Evolutionary conservation across 1,140 invertebrate species (phyloP).

Genomic region (Diachasma alloeum): DNA sequence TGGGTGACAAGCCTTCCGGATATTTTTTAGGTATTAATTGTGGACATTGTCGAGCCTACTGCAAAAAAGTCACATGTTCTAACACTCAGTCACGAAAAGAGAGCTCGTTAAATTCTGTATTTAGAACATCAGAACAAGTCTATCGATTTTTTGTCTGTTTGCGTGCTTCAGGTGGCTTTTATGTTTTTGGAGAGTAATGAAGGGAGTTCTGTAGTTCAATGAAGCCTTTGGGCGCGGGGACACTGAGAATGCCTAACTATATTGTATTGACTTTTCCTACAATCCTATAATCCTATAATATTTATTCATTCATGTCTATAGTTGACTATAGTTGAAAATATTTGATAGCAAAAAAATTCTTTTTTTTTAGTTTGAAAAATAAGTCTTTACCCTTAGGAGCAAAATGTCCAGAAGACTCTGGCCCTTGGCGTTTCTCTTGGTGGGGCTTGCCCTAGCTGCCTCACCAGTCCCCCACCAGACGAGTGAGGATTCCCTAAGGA

Average conservation of each 20-base stretch:
- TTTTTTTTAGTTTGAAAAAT: no score
- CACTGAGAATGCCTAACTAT: no score
- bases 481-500: slow-evolving; percentile 56
- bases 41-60: neutral
- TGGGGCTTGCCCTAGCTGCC: slow-evolving; percentile 34
- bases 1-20: no score
- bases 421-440: slow-evolving; percentile 39
- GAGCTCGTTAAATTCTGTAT: neutral
- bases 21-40: no score
- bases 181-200: no score
- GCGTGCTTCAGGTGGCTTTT: neutral
- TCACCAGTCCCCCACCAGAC: slow-evolving; percentile 34
- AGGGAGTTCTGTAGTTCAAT: no score
- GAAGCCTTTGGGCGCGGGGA: no score
- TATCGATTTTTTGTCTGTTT: neutral
- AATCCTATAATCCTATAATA: no score
- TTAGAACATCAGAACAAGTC: neutral
- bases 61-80: neutral
- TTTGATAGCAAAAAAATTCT: no score
- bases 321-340: no score
- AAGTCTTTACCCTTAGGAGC: neutral
- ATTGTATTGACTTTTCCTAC: no score
- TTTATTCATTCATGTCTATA: no score
- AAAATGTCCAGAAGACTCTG: slow-evolving; percentile 15
- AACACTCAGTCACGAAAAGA: neutral